phyloP scores from a whole-genome alignment of 2,113 vertebrate genomes.

The Leucoraja erinaceus region DNA sequence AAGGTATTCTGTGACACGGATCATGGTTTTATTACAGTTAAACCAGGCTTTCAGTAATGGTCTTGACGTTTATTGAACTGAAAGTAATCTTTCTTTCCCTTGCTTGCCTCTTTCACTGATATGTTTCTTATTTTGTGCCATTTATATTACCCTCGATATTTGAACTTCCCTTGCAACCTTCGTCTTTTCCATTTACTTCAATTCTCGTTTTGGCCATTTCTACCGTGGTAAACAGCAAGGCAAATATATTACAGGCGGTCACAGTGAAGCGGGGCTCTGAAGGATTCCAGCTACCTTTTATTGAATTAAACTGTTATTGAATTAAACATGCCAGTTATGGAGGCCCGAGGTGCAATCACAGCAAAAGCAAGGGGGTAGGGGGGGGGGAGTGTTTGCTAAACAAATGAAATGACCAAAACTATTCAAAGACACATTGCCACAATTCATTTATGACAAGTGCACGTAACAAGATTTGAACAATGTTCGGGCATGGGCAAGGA shows the following conservation, averaged over 20 bases:
- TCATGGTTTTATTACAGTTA: conserved; percentile 9
- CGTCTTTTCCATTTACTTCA: neutral
- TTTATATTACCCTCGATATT: neutral
- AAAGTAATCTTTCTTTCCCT: neutral
- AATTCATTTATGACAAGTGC: neutral
- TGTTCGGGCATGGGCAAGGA: no score
- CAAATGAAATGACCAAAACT: neutral
- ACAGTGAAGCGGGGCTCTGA: neutral
- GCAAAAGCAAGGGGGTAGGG: no score
- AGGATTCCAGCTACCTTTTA: neutral
- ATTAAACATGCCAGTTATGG: neutral
- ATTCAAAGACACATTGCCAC: neutral
- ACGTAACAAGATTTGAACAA: no score
- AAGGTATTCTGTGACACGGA: neutral
- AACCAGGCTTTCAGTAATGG: neutral
- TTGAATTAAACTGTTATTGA: neutral
- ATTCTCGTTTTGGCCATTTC: neutral
- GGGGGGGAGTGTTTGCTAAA: neutral
- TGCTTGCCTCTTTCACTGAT: neutral
- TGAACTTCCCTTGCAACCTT: neutral
- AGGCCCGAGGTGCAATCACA: neutral
- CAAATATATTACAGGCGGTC: neutral
- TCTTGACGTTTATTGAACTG: conserved; percentile 20
- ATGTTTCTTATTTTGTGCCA: neutral
- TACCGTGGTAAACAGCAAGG: neutral